phyloP scores from a whole-genome alignment of 2,113 vertebrate species.

The Poeciliopsis occidentalis region DNA sequence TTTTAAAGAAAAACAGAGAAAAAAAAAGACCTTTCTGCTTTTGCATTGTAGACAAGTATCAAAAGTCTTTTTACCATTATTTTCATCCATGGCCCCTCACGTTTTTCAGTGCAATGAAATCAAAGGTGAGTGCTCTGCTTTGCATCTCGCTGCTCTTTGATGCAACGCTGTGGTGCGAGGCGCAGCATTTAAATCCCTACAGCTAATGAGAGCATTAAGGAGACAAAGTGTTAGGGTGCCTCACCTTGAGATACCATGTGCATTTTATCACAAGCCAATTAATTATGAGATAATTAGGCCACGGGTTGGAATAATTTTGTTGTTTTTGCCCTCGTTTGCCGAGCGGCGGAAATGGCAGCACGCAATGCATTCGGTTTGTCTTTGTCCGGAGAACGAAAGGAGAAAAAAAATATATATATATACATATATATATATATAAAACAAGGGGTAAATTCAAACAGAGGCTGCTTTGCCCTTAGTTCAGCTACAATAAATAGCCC shows the following conservation, averaged over 20 bases:
- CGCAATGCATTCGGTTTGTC: constrained; percentile 22
- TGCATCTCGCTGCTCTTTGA: constrained; percentile 16
- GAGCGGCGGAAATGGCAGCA: constrained; percentile 5
- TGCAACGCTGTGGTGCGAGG: constrained; percentile 15
- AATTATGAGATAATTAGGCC: constrained; percentile 70
- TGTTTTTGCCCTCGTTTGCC: constrained; percentile 22
- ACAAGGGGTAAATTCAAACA: constrained; percentile 58
- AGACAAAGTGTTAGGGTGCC: constrained; percentile 51
- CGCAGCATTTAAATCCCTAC: constrained; percentile 56
- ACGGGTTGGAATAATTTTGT: constrained; percentile 44
- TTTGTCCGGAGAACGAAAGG: constrained; percentile 37
- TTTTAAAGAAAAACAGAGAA: too few species aligned
- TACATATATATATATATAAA: constrained; percentile 24
- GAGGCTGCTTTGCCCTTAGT: constrained; percentile 57
- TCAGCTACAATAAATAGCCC: constrained; percentile 82
- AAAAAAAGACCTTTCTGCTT: background rate
- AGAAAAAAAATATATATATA: constrained; percentile 43
- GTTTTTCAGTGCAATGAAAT: constrained; percentile 47
- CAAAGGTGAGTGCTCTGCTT: constrained; percentile 13
- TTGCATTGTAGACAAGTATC: background rate
- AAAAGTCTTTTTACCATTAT: too few species aligned
- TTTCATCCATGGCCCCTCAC: constrained; percentile 37
- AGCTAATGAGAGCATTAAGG: constrained; percentile 70
- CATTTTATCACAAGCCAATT: constrained; percentile 60
- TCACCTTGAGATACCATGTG: constrained; percentile 63